phyloP scores from a whole-genome alignment of 1,140 invertebrate genomes.

The Nebria ingens region DNA sequence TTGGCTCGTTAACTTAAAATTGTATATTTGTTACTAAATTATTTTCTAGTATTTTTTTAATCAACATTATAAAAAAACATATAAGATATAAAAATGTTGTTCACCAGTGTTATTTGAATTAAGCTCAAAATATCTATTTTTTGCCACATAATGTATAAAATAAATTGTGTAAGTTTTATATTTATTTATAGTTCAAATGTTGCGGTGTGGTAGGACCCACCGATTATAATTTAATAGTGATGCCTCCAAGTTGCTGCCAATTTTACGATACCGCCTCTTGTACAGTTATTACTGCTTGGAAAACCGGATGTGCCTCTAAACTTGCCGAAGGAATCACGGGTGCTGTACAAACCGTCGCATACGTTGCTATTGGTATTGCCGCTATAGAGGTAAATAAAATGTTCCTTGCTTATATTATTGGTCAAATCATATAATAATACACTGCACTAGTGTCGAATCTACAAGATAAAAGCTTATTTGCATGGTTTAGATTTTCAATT shows the following conservation, averaged over 20 bases:
- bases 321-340: conserved; percentile 36
- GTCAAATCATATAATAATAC: background rate
- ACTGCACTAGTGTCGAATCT: background rate
- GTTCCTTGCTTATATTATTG: background rate
- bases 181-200: background rate
- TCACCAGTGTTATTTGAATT: no score
- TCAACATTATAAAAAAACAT: no score
- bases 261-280: background rate
- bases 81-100: no score
- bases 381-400: conserved; percentile 44
- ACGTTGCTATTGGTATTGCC: conserved; percentile 48
- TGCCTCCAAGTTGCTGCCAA: background rate
- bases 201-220: background rate
- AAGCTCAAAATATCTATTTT: no score
- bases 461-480: background rate
- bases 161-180: background rate
- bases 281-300: background rate
- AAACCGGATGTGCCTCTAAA: background rate
- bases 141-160: background rate
- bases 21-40: no score
- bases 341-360: conserved; percentile 42
- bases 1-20: no score
- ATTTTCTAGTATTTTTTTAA: no score
- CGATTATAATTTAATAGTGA: background rate
- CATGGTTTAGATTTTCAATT: background rate